Percentiles rank a stretch among this genome's conserved stretches.
These are phyloP conservation scores for Siderastrea radians DNA, from an alignment of 92 coral and sea anemone species.

Conservation along the genomic window DNA sequence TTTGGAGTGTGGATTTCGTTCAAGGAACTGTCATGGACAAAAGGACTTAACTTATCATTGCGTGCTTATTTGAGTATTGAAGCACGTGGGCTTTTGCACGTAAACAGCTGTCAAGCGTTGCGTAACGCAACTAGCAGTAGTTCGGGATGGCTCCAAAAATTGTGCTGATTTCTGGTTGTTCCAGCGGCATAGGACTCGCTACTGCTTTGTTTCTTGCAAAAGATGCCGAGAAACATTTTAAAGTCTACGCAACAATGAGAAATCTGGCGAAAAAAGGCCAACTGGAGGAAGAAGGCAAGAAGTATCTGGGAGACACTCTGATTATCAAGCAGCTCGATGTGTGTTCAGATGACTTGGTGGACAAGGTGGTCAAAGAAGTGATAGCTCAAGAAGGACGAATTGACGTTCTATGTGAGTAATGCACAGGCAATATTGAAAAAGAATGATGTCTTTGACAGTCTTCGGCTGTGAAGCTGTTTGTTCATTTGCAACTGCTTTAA, in stretches of 20 bases:
- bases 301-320: constrained; percentile 75
- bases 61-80: too few relatives aligned
- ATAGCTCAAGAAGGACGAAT: constrained; percentile 78
- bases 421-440: too few relatives aligned
- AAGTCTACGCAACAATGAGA: constrained; percentile 93
- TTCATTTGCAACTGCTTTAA: too few relatives aligned
- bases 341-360: constrained; percentile 87
- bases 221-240: constrained; percentile 79
- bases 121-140: too few relatives aligned
- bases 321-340: constrained; percentile 82
- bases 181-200: constrained; percentile 89
- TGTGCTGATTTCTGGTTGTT: constrained; percentile 87
- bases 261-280: constrained; percentile 71
- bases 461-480: too few relatives aligned
- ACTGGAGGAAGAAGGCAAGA: constrained; percentile 74
- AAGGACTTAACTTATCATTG: too few relatives aligned
- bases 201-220: constrained; percentile 87
- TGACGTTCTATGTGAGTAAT: constrained; percentile 81
- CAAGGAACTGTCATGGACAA: too few relatives aligned
- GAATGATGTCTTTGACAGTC: too few relatives aligned
- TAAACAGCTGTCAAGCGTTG: too few relatives aligned
- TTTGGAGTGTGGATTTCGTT: too few relatives aligned
- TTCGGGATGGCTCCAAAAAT: constrained; percentile 72
- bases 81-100: too few relatives aligned
- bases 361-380: constrained; percentile 74